Percentiles rank a stretch among this genome's conserved stretches.
Conservation (phyloP, 2,113 vertebrate species). For the Dasyprocta punctata region DNA sequence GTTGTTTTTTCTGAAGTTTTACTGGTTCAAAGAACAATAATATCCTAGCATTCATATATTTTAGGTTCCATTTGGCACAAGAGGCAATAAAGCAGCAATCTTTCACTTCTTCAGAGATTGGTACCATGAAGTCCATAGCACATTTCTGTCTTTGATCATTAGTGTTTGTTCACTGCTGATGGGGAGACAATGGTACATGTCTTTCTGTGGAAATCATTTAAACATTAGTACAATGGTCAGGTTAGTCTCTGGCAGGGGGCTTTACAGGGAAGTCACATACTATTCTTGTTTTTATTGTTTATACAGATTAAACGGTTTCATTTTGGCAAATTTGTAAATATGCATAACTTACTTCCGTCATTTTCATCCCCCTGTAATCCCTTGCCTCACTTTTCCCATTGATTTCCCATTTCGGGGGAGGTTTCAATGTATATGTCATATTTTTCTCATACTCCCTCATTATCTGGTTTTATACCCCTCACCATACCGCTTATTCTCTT, state of each 20-base stretch:
- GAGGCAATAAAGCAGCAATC: background rate
- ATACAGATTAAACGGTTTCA: background rate
- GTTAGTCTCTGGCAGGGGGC: constrained; percentile 48
- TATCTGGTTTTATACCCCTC: background rate
- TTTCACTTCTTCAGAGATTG: background rate
- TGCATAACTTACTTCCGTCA: no score
- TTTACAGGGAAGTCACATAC: constrained; percentile 40
- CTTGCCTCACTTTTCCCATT: background rate
- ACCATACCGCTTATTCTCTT: background rate
- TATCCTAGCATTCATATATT: background rate
- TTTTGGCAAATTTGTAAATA: background rate
- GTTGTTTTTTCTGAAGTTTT: background rate
- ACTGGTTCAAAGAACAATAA: background rate
- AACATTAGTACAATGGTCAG: constrained; percentile 32
- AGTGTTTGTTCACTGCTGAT: background rate
- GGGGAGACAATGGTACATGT: background rate
- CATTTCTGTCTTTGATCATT: background rate
- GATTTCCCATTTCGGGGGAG: background rate
- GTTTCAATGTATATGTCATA: background rate
- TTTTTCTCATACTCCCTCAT: background rate
- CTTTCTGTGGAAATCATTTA: constrained; percentile 64
- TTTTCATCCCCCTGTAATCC: background rate
- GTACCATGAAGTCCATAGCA: background rate
- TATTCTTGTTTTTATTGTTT: background rate
- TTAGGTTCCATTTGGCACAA: background rate